Conservation (phyloP, 2,113 vertebrate genomes). For the Perccottus glenii region DNA sequence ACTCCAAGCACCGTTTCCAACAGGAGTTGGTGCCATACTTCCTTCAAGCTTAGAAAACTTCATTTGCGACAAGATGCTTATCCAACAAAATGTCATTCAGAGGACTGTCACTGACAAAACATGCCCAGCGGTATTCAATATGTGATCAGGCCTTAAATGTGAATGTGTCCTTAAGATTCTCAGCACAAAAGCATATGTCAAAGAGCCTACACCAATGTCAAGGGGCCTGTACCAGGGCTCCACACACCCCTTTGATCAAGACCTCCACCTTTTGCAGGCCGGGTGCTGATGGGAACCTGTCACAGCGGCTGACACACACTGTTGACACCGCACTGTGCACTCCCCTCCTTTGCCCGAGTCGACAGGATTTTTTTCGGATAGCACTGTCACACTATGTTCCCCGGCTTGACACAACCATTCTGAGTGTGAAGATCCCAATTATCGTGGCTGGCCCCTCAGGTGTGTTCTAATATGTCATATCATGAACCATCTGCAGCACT, state of each 20-base stretch:
- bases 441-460: conserved; percentile 54
- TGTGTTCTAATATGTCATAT: conserved; percentile 71
- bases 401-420: conserved; percentile 49
- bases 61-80: neutral
- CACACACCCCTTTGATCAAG: conserved; percentile 38
- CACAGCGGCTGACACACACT: conserved; percentile 54
- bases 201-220: conserved; percentile 15
- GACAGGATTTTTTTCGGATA: conserved; percentile 46
- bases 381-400: conserved; percentile 11
- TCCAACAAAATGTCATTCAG: neutral
- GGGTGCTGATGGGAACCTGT: conserved; percentile 53
- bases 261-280: conserved; percentile 27
- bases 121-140: neutral
- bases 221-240: conserved; percentile 20
- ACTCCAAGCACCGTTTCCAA: no score
- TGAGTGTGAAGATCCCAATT: conserved; percentile 71
- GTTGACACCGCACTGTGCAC: conserved; percentile 56
- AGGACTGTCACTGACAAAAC: neutral
- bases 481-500: conserved; percentile 61
- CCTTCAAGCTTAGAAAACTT: neutral
- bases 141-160: neutral
- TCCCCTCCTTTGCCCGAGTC: conserved; percentile 33
- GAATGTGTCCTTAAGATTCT: conserved; percentile 3
- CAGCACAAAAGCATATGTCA: conserved; percentile 8
- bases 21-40: neutral